Base-by-base conservation (phyloP, 2,888 invertebrate species). In the Elysia crispata region DNA sequence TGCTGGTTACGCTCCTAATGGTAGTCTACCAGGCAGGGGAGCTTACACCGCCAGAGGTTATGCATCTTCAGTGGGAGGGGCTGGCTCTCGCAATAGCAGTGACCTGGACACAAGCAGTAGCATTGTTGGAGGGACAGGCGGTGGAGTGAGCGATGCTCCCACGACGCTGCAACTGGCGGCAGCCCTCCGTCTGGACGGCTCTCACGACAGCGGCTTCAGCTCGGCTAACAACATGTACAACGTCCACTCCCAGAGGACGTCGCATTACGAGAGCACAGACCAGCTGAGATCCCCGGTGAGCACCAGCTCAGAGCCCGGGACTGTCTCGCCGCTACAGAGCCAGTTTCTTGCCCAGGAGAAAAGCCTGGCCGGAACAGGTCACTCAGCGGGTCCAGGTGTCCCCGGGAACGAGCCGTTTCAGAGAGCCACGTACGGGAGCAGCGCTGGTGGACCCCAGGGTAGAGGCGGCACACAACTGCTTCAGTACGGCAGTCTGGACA, bases 221-320 rank as follows among this genome's bases (percentile, higher is more conserved):
- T 89, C 90, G 18, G 86, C 87, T 73, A 89, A 89, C 85, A 91
- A 91, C 79, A 87, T 92, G 84, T 92, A 93, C 86, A 92, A 92
- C 85, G 88, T 92, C 25, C 89, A 90, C 74, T 91, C 92, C 60
- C 91, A 92, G 80, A 87, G 92, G 75, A 92, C 91, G 13, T 91
- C 89, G 23, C 87, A 87, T 72, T 91, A 91, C 80, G 88, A 90
- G 72, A 90, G 90, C 81, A 87, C 87, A 6, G 90, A 91, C 77
- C 89, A 89, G 79, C 83, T 90, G 23, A 85, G 87, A 76, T 85
- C 89, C 6, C 86, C 89, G 3, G 85, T 84, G 1, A 60, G 79
- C 8, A 84, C 85, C 1, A 60, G 79, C 8, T 77, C 66, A 81
- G 86, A 77, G 20, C 76, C 80, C 5, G 75, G 81, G n/a, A 33